Evolutionary conservation across 2,113 vertebrate genomes (phyloP).

Genomic region (Cheilinus undulatus): DNA sequence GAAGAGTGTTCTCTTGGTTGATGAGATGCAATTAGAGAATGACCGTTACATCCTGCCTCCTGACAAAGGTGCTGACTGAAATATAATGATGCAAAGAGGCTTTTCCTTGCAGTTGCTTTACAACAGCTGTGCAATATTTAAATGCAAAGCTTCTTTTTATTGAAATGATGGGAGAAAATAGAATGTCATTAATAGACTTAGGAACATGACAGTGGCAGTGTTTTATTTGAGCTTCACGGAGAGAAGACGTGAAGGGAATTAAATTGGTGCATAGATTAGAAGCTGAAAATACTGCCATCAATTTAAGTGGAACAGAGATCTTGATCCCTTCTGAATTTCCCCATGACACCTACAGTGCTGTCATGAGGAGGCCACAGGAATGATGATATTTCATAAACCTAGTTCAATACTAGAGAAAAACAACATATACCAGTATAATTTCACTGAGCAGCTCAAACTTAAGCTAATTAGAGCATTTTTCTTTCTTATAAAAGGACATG

Average conservation of each 20-base stretch:
- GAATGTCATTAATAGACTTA: background rate
- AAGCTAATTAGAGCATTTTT: too few relatives aligned
- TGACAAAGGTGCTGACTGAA: background rate
- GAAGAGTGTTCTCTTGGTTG: background rate
- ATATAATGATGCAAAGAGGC: background rate
- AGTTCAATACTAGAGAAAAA: too few relatives aligned
- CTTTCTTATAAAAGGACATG: too few relatives aligned
- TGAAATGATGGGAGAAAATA: background rate
- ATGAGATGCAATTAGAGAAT: conserved; percentile 14
- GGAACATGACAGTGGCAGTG: background rate
- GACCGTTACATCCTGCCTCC: background rate
- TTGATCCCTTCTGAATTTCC: too few relatives aligned
- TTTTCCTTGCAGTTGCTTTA: conserved; percentile 9
- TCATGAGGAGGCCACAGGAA: conserved; percentile 3
- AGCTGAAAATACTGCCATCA: background rate
- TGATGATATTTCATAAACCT: background rate
- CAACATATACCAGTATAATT: too few relatives aligned
- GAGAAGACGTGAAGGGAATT: background rate
- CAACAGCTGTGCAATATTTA: background rate
- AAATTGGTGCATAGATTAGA: conserved; percentile 20
- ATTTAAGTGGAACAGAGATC: background rate
- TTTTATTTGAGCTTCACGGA: background rate
- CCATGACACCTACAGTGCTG: background rate
- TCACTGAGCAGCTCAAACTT: too few relatives aligned
- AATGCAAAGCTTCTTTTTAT: conserved; percentile 4